Conservation (phyloP, 1,140 invertebrate genomes). For the Andricus grossulariae region DNA sequence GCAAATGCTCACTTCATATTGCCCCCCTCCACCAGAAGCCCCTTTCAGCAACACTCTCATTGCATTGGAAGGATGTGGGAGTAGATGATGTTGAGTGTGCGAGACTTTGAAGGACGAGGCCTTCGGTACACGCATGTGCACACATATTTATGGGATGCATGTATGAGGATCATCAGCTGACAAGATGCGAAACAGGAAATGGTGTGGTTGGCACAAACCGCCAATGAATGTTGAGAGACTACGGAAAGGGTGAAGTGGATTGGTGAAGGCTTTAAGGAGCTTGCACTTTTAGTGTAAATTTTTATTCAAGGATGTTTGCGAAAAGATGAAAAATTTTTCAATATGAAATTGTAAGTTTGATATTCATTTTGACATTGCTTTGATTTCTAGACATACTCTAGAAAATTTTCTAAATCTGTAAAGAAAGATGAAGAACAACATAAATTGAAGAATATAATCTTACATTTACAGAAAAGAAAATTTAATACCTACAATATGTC, state of each 20-base stretch:
- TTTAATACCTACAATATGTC: no score
- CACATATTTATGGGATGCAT: conserved; percentile 34
- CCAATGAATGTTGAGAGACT: neutral
- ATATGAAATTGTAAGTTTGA: no score
- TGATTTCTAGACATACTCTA: no score
- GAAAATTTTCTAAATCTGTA: no score
- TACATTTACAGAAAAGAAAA: no score
- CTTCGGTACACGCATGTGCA: conserved; percentile 48
- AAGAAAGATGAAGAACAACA: no score
- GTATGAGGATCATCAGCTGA: conserved; percentile 49
- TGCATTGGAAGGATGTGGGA: neutral
- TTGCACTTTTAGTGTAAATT: neutral
- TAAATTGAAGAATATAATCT: no score
- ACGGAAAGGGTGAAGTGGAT: neutral
- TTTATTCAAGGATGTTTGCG: no score
- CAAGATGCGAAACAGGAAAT: conserved; percentile 51
- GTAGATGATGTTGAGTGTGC: conserved; percentile 31
- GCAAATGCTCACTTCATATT: neutral
- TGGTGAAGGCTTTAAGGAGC: no score
- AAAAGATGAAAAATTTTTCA: no score
- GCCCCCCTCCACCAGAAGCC: neutral
- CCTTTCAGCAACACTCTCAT: neutral
- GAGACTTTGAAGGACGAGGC: conserved; percentile 57
- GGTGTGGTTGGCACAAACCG: neutral
- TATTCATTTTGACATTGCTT: no score